These are phyloP conservation scores for Leptatherina wallacei DNA, from an alignment of 2,797 vertebrate genomes.

Conservation along the genomic window DNA sequence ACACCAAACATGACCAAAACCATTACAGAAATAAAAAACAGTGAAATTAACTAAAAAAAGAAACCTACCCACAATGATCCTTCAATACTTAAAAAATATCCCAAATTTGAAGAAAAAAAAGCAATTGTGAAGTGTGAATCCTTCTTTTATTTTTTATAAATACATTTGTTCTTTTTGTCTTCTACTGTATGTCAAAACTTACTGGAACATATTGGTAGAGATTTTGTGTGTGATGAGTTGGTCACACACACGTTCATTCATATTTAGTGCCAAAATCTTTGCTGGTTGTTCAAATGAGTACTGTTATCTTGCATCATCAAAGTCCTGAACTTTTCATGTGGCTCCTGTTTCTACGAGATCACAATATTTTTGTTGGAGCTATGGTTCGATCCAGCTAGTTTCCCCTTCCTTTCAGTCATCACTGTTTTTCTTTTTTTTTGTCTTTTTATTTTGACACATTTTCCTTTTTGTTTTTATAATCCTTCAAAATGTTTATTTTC, in stretches of 20 bases:
- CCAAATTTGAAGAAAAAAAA: no score
- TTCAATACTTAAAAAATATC: no score
- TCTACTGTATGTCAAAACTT: not conserved
- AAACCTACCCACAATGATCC: no score
- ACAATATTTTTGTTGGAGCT: constrained; percentile 10
- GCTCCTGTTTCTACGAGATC: constrained; percentile 9
- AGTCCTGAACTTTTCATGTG: constrained; percentile 8
- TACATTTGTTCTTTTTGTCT: not conserved
- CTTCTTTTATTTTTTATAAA: no score
- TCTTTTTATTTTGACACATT: no score
- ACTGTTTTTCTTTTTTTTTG: constrained; percentile 1
- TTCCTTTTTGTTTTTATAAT: not conserved
- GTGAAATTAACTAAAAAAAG: no score
- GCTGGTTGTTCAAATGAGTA: not conserved
- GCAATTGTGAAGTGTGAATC: not conserved
- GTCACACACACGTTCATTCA: not conserved
- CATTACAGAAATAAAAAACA: no score
- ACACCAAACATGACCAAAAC: no score
- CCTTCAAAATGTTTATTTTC: not conserved
- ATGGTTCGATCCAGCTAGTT: constrained; percentile 25
- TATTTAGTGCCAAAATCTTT: not conserved
- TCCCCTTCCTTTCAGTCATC: constrained; percentile 19
- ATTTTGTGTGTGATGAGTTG: not conserved
- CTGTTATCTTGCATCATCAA: constrained; percentile 22
- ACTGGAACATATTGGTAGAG: not conserved